Evolutionary conservation across 2,888 invertebrate species (phyloP).

Genomic region (Protula sp.): DNA sequence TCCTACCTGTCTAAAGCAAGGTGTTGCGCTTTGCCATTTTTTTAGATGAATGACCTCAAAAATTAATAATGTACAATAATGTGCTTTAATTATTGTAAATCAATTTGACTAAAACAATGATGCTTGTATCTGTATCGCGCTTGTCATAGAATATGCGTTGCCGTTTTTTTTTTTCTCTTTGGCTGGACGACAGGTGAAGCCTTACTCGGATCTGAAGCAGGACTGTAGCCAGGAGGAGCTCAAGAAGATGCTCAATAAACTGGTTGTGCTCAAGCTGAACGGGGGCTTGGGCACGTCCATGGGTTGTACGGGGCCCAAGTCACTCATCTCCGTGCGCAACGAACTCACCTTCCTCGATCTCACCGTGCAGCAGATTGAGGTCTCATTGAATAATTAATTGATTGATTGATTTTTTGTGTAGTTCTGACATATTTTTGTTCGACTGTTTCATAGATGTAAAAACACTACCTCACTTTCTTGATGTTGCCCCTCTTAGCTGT

Average conservation of each 20-base stretch:
- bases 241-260: slow-evolving; percentile 42
- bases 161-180: no score
- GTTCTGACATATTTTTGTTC: no score
- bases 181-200: not conserved
- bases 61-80: no score
- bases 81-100: no score
- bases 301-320: slow-evolving; percentile 55
- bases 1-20: no score
- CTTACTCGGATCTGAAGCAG: not conserved
- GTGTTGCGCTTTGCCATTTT: no score
- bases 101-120: no score
- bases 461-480: not conserved
- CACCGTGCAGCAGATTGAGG: slow-evolving; percentile 54
- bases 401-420: slow-evolving; percentile 15
- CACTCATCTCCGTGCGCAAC: slow-evolving; percentile 52
- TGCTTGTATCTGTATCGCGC: no score
- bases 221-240: slow-evolving; percentile 11
- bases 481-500: not conserved
- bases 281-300: slow-evolving; percentile 55
- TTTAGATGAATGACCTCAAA: no score
- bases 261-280: slow-evolving; percentile 54
- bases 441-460: no score
- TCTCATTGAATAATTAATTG: no score
- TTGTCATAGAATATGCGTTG: no score
- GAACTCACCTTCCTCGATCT: slow-evolving; percentile 54